Evolutionary conservation across 2,888 invertebrate species (phyloP).

Genomic region (Encarsia formosa): DNA sequence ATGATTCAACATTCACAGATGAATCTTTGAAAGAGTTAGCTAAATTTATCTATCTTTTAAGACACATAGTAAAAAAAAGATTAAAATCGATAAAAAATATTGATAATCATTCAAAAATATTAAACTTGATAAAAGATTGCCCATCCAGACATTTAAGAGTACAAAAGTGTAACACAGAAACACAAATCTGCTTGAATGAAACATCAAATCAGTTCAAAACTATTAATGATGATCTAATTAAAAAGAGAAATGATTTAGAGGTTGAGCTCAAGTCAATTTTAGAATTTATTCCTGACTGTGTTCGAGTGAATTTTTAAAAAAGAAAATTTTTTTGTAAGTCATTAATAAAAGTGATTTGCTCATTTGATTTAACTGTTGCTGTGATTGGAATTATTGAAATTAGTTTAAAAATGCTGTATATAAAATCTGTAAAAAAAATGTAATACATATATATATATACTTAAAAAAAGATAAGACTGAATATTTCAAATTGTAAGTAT

Average conservation of each 20-base stretch:
- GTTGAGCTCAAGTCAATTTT: constrained; percentile 32
- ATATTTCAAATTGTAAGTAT: too few species aligned
- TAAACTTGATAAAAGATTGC: constrained; percentile 23
- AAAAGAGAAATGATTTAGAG: constrained; percentile 27
- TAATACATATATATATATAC: too few species aligned
- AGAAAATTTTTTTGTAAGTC: constrained; percentile 3
- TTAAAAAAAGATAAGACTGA: too few species aligned
- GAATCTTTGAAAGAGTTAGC: constrained; percentile 29
- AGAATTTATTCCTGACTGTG: constrained; percentile 33
- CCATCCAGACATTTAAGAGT: constrained; percentile 32
- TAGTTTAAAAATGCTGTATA: too few species aligned
- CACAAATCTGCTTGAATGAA: constrained; percentile 25
- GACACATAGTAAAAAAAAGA: constrained; percentile 33
- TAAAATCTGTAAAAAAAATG: too few species aligned
- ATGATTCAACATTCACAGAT: constrained; percentile 3
- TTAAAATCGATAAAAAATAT: constrained; percentile 27
- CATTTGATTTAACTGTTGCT: too few species aligned
- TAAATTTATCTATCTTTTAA: constrained; percentile 33
- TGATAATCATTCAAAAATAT: constrained; percentile 1
- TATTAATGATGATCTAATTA: constrained; percentile 23
- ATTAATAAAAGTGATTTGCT: too few species aligned
- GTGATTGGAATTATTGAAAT: too few species aligned
- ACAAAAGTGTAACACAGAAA: constrained; percentile 26
- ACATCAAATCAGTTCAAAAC: constrained; percentile 18
- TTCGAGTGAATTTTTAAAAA: constrained; percentile 20